phyloP scores from a whole-genome alignment of 2,797 vertebrate genomes.

The Aratinga solstitialis region DNA sequence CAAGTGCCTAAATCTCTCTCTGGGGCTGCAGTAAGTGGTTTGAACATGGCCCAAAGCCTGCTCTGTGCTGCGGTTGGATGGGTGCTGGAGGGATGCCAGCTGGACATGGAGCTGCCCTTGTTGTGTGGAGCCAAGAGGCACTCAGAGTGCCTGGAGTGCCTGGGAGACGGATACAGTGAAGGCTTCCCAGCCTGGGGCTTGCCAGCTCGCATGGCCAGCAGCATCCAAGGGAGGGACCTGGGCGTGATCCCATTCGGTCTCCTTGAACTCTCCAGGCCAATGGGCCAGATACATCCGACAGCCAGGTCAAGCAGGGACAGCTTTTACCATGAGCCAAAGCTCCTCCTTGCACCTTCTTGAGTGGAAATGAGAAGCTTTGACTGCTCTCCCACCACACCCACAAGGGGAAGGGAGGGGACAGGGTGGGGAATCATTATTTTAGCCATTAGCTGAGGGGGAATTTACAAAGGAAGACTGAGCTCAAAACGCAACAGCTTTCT shows the following conservation, averaged over 20 bases:
- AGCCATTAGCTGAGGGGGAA: constrained; percentile 62
- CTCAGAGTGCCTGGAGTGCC: neutral
- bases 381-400: constrained; percentile 62
- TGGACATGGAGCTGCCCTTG: neutral
- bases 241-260: neutral
- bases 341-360: constrained; percentile 66
- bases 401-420: constrained; percentile 62
- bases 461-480: constrained; percentile 47
- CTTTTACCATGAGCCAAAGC: constrained; percentile 39
- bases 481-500: constrained; percentile 44
- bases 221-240: constrained; percentile 8
- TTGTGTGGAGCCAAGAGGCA: neutral
- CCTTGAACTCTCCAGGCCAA: neutral
- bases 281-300: neutral
- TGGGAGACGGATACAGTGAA: neutral
- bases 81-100: accelerated
- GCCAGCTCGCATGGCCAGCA: neutral
- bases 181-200: neutral
- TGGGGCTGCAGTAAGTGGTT: neutral
- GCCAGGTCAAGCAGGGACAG: constrained; percentile 54
- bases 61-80: accelerated
- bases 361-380: constrained; percentile 61
- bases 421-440: constrained; percentile 61
- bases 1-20: neutral
- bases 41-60: neutral